Percentiles rank a stretch among this genome's conserved stretches.
Conservation (phyloP, 2,888 invertebrate genomes). For the Napeogenes inachia region DNA sequence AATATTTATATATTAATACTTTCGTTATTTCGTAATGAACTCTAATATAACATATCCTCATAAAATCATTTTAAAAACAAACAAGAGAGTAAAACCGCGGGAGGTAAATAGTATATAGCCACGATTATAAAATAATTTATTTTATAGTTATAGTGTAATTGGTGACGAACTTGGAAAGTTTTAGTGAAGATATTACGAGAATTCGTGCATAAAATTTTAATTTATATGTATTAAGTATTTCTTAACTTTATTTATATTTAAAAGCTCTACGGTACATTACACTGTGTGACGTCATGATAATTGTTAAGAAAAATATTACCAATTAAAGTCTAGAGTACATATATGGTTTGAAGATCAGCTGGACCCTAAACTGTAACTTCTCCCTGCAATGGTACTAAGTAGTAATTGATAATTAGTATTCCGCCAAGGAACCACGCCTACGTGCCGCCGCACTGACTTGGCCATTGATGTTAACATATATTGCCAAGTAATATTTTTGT, state of each 20-base stretch:
- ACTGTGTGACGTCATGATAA: not conserved
- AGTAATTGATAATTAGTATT: constrained; percentile 28
- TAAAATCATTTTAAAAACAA: constrained; percentile 8
- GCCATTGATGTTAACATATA: constrained; percentile 1
- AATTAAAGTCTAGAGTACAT: too few relatives aligned
- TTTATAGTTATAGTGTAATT: constrained; percentile 12
- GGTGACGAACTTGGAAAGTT: constrained; percentile 1
- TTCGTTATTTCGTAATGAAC: constrained; percentile 12
- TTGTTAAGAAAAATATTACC: too few relatives aligned
- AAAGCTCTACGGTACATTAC: not conserved
- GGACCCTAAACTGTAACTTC: constrained; percentile 29
- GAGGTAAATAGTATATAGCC: constrained; percentile 22
- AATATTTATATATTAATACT: constrained; percentile 5
- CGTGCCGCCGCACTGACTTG: constrained; percentile 15
- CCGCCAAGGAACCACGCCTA: constrained; percentile 18
- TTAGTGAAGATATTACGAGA: not conserved
- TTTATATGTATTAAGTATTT: not conserved
- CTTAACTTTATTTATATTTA: not conserved
- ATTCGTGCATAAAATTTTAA: not conserved
- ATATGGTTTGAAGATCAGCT: constrained; percentile 20
- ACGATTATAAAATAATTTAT: constrained; percentile 13
- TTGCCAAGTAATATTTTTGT: not conserved
- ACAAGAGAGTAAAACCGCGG: constrained; percentile 24
- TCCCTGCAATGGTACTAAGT: constrained; percentile 12
- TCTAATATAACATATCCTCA: constrained; percentile 5